Conservation (phyloP, 2,797 vertebrate species). For the Sebastes steindachneri region DNA sequence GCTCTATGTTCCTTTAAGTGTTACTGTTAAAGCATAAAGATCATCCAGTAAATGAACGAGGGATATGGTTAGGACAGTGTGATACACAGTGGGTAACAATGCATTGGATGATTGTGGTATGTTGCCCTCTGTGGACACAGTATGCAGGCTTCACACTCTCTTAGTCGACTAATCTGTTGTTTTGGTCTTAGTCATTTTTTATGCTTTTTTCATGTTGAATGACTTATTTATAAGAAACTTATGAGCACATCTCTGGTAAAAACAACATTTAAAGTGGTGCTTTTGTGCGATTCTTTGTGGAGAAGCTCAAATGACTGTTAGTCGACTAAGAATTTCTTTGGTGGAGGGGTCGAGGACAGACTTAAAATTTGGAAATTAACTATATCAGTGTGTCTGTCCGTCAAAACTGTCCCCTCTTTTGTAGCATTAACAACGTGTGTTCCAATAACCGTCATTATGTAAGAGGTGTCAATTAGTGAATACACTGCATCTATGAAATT, state of each 20-base stretch:
- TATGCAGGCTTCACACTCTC: neutral
- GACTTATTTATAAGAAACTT: neutral
- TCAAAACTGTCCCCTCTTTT: neutral
- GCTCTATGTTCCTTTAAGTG: neutral
- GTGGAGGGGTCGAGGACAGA: rapidly evolving
- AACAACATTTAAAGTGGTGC: neutral
- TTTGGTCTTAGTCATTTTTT: neutral
- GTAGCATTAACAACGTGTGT: neutral
- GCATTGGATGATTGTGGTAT: neutral
- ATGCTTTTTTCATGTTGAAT: neutral
- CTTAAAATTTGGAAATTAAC: neutral
- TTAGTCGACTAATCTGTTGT: neutral
- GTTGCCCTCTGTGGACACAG: neutral
- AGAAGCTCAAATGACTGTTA: neutral
- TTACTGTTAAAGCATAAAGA: neutral
- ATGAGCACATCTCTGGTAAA: neutral
- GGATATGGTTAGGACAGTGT: neutral
- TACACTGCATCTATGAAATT: neutral
- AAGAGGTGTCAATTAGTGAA: neutral
- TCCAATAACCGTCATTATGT: neutral
- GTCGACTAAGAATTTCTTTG: neutral
- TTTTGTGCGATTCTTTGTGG: neutral
- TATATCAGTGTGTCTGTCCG: neutral
- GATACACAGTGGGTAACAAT: neutral
- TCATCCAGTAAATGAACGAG: neutral